Evolutionary conservation across 2,888 invertebrate species (phyloP).

Genomic region (Limenitis camilla): DNA sequence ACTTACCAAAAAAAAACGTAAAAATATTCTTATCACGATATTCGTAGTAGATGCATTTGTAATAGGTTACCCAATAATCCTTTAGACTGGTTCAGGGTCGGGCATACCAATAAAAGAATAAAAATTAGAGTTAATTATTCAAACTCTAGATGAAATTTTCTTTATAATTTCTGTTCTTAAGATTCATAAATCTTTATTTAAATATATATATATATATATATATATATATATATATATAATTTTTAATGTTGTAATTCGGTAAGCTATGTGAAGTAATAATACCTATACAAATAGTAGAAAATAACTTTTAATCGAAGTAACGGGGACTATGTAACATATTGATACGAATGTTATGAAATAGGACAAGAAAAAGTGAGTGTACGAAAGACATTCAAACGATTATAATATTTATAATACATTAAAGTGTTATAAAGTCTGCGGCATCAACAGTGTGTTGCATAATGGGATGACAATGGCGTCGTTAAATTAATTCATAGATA

Average conservation of each 20-base stretch:
- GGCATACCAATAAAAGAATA: not conserved
- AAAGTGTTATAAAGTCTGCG: slow-evolving; percentile 13
- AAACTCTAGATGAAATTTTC: too few relatives aligned
- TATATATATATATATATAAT: too few relatives aligned
- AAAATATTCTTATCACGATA: slow-evolving; percentile 31
- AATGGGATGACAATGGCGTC: slow-evolving; percentile 33
- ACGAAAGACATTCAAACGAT: slow-evolving; percentile 13
- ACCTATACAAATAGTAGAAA: too few relatives aligned
- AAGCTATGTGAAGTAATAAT: too few relatives aligned
- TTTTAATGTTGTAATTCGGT: too few relatives aligned
- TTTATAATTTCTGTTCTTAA: too few relatives aligned
- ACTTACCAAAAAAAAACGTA: slow-evolving; percentile 25
- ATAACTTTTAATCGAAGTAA: too few relatives aligned
- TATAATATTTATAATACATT: slow-evolving; percentile 14
- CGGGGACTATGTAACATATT: not conserved
- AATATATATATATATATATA: too few relatives aligned
- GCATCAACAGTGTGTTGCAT: slow-evolving; percentile 26
- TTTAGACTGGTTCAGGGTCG: slow-evolving; percentile 17
- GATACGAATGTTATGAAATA: not conserved
- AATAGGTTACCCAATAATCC: slow-evolving; percentile 24
- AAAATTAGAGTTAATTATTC: too few relatives aligned
- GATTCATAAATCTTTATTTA: too few relatives aligned
- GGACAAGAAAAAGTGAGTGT: slow-evolving; percentile 3
- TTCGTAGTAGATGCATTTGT: slow-evolving; percentile 11
- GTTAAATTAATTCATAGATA: slow-evolving; percentile 33